These are phyloP conservation scores for Acyrthosiphon pisum DNA, from an alignment of 1,140 invertebrate genomes.

Conservation along the genomic window DNA sequence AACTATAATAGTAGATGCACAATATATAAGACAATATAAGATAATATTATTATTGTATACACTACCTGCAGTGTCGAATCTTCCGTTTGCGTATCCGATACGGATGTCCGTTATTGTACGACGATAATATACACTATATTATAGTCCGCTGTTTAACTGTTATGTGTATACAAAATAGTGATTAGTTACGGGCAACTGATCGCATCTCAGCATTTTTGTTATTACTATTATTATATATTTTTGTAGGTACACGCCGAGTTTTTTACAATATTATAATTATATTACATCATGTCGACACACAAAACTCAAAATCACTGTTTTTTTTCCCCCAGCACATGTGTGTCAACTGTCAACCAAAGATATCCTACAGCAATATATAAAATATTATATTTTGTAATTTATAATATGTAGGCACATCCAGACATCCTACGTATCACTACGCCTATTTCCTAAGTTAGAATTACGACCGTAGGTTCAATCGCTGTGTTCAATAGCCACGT, in stretches of 20 bases:
- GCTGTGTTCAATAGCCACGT: neutral
- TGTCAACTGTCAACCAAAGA: neutral
- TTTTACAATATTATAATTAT: neutral
- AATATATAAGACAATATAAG: neutral
- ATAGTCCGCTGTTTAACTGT: neutral
- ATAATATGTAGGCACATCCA: neutral
- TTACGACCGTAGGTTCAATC: neutral
- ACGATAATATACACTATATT: neutral
- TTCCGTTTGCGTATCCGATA: constrained; percentile 15
- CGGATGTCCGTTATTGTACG: constrained; percentile 14
- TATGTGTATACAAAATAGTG: neutral
- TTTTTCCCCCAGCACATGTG: neutral
- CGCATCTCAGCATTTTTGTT: neutral
- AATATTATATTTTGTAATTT: neutral
- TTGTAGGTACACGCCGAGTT: neutral
- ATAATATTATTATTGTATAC: neutral
- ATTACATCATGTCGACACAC: neutral
- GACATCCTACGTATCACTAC: neutral
- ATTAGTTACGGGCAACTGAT: constrained; percentile 43
- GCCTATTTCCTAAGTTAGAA: neutral
- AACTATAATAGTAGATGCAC: neutral
- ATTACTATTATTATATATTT: constrained; percentile 30
- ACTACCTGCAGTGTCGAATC: constrained; percentile 9
- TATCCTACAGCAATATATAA: neutral
- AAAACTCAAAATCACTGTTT: neutral